Evolutionary conservation across 2,888 invertebrate genomes (phyloP).

Genomic region (Boloria selene): DNA sequence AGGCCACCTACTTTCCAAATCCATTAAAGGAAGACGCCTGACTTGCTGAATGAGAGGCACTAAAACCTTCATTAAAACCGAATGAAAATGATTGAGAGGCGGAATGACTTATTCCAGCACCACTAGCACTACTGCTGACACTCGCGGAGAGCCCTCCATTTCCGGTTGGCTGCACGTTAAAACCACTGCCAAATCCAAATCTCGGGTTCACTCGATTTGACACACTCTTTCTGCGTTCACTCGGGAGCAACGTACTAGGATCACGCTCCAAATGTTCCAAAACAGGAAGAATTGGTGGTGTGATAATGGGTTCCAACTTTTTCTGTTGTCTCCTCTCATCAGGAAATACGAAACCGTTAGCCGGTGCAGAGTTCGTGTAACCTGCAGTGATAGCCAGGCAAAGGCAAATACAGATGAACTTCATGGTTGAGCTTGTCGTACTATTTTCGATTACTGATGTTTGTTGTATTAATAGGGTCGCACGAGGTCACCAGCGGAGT

Average conservation of each 20-base stretch:
- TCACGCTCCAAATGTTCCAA: constrained; percentile 78
- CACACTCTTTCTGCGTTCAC: constrained; percentile 49
- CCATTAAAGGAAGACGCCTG: constrained; percentile 76
- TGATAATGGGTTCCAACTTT: constrained; percentile 72
- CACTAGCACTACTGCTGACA: constrained; percentile 71
- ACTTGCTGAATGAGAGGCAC: constrained; percentile 76
- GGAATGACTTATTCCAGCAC: constrained; percentile 69
- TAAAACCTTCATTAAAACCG: constrained; percentile 77
- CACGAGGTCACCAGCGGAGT: constrained; percentile 70
- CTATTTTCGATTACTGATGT: constrained; percentile 65
- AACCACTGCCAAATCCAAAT: constrained; percentile 68
- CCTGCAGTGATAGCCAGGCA: constrained; percentile 53
- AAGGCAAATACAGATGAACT: constrained; percentile 63
- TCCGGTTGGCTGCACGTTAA: constrained; percentile 68
- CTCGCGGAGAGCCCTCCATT: constrained; percentile 72
- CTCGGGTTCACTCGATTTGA: constrained; percentile 57
- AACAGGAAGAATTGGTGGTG: constrained; percentile 76
- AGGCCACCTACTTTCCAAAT: constrained; percentile 70
- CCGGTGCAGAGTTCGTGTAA: constrained; percentile 56
- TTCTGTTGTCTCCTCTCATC: constrained; percentile 62
- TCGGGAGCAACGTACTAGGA: constrained; percentile 72
- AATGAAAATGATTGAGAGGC: constrained; percentile 77
- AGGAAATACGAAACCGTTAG: constrained; percentile 67
- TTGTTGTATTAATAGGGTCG: constrained; percentile 79
- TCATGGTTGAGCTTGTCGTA: constrained; percentile 62